phyloP scores from a whole-genome alignment of 1,140 invertebrate species.

The Mamestra configurata region DNA sequence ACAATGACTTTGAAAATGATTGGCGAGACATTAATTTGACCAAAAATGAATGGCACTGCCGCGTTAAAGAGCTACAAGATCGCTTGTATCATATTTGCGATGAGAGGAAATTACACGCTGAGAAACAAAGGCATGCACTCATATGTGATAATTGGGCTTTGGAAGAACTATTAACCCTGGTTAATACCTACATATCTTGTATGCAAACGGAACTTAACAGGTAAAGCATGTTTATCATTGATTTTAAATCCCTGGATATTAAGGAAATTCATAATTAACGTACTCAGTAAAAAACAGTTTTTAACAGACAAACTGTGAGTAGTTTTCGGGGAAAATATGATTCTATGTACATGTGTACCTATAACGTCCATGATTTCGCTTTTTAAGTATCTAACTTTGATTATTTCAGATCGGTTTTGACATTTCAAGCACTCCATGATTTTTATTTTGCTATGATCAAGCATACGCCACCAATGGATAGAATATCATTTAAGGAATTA shows the following conservation, averaged over 20 bases:
- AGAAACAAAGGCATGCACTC: slow-evolving; percentile 83
- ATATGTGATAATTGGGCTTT: slow-evolving; percentile 88
- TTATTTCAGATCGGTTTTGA: slow-evolving; percentile 77
- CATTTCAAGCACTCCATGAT: slow-evolving; percentile 87
- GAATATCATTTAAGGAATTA: slow-evolving; percentile 78
- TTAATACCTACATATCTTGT: slow-evolving; percentile 87
- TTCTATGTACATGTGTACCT: too few relatives aligned
- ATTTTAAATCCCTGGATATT: too few relatives aligned
- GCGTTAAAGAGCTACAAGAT: slow-evolving; percentile 78
- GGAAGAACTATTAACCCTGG: slow-evolving; percentile 84
- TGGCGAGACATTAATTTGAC: slow-evolving; percentile 85
- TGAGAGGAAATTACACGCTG: slow-evolving; percentile 83
- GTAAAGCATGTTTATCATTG: slow-evolving; percentile 51
- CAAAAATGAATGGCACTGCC: slow-evolving; percentile 85
- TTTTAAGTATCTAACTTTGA: background rate
- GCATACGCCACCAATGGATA: slow-evolving; percentile 70
- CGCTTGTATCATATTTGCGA: slow-evolving; percentile 88
- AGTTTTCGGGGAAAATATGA: too few relatives aligned
- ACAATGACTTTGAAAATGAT: slow-evolving; percentile 88
- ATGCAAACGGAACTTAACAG: slow-evolving; percentile 89
- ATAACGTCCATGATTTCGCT: too few relatives aligned
- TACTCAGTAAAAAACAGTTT: too few relatives aligned
- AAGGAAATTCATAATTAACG: too few relatives aligned
- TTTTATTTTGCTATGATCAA: slow-evolving; percentile 88
- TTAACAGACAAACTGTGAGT: too few relatives aligned